Evolutionary conservation across 1,140 invertebrate species (phyloP).

Genomic region (Drosophila punjabiensis): DNA sequence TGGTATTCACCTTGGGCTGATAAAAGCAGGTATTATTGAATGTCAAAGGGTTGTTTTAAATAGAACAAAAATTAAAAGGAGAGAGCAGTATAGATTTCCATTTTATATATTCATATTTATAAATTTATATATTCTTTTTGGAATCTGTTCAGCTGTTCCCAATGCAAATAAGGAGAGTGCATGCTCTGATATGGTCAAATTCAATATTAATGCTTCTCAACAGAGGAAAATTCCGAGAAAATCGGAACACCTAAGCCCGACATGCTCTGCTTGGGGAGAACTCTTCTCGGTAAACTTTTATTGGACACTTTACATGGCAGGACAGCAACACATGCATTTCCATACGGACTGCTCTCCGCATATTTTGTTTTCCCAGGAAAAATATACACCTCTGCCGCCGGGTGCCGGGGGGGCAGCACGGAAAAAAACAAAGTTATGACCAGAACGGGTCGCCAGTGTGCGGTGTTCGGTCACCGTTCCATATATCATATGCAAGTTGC

Average conservation of each 20-base stretch:
- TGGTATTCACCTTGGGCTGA: neutral
- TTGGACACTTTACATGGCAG: slow-evolving; percentile 66
- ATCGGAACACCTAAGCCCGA: slow-evolving; percentile 4
- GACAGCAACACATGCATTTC: slow-evolving; percentile 37
- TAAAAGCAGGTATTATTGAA: neutral
- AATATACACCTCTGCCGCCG: slow-evolving; percentile 29
- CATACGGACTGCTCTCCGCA: slow-evolving; percentile 34
- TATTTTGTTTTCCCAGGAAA: slow-evolving; percentile 23
- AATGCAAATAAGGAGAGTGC: slow-evolving; percentile 5
- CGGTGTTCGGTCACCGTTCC: slow-evolving; percentile 19
- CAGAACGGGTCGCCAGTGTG: slow-evolving; percentile 8
- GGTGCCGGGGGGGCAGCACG: neutral
- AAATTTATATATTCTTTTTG: neutral
- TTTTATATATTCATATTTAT: neutral
- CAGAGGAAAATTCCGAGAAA: neutral
- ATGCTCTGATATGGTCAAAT: neutral
- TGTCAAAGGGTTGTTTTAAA: neutral
- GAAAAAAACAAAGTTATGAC: slow-evolving; percentile 29
- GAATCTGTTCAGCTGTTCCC: neutral
- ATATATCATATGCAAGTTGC: slow-evolving; percentile 63
- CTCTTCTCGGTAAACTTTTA: slow-evolving; percentile 53
- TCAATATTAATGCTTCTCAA: slow-evolving; percentile 17
- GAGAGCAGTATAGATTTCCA: neutral
- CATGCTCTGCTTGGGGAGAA: slow-evolving; percentile 6
- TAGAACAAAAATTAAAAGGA: neutral